Conservation (phyloP, 2,113 vertebrate species). For the Hemicordylus capensis region DNA sequence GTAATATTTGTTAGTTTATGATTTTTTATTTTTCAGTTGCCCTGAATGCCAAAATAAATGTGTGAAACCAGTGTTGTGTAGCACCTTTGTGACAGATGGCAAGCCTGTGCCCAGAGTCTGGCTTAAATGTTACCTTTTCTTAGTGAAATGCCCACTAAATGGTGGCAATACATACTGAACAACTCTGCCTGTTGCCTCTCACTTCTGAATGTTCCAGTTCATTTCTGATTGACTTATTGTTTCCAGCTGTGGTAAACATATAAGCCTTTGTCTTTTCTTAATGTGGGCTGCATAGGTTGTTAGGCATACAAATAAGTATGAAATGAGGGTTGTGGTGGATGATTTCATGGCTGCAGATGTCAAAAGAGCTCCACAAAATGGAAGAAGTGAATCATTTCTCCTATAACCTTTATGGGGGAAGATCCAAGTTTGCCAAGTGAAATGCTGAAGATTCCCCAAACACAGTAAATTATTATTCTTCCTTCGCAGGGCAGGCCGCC, state of each 20-base stretch:
- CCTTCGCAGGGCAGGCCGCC: too few relatives aligned
- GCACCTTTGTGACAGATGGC: background rate
- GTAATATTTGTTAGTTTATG: too few relatives aligned
- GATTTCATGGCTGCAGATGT: too few relatives aligned
- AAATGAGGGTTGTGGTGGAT: background rate
- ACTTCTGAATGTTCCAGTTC: background rate
- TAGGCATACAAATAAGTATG: background rate
- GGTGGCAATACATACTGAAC: conserved; percentile 40
- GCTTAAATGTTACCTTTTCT: background rate
- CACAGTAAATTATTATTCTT: too few relatives aligned
- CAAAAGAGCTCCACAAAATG: too few relatives aligned
- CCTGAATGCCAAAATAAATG: too few relatives aligned
- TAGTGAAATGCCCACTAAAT: background rate
- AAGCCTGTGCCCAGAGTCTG: background rate
- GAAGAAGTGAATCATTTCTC: too few relatives aligned
- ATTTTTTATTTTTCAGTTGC: too few relatives aligned
- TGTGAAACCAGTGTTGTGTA: background rate
- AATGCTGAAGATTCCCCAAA: too few relatives aligned
- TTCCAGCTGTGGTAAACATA: background rate
- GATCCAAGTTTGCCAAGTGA: too few relatives aligned
- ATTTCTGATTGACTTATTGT: background rate
- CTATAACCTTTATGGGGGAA: too few relatives aligned
- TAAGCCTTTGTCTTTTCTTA: background rate
- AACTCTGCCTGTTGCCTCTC: conserved; percentile 13
- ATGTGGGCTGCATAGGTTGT: background rate